Evolutionary conservation across 2,888 invertebrate species (phyloP), one percentile per base, ranked within the genome.

Genomic region (Laspeyria flexula): DNA sequence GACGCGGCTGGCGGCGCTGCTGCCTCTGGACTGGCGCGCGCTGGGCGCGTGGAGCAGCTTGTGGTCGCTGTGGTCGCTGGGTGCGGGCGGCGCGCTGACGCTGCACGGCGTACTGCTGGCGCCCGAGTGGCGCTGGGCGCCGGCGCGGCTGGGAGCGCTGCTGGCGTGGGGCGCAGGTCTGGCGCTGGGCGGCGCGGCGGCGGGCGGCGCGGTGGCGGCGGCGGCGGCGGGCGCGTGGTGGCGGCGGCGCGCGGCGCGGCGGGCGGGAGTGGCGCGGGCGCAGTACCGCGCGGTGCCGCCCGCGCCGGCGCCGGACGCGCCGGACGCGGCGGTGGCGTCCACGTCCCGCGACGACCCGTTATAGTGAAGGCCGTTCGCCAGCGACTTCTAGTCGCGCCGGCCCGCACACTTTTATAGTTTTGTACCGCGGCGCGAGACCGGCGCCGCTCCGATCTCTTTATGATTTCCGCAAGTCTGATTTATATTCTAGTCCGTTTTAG

Each of bases 21-120:
- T 92, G 83, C 91, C 92, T 55, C 74, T 92, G 52, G 81, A 84
- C 76, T 92, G 90, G 88, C 59, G 37, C 5, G 4, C 7, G 41
- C 54, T 52, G 50, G 46, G 51, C 42, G 43, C 54, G 39, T 34
- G 30, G 33, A 53, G 60, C 39, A 25, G 49, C 41, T 23, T 12
- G 25, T 43, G 48, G 50, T 33, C 49, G 29, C 15, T 18, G 11
- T 35, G 13, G 40, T 68, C 83, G 75, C 77, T 86, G 79, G 49
- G 62, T 65, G 50, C 58, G 53, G 86, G 86, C 60, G 81, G 75
- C 47, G 74, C 68, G 60, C 70, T 79, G 41, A 74, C 79, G 60
- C 74, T 83, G 79, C 77, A 71, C 61, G 84, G 81, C 43, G 73
- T 82, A 71, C 71, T 75, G 49, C 57, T 56, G 46, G 76, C 73